Evolutionary conservation across 2,888 invertebrate species (phyloP), one percentile per base, ranked within the genome.

Genomic region (Anodontia alba): DNA sequence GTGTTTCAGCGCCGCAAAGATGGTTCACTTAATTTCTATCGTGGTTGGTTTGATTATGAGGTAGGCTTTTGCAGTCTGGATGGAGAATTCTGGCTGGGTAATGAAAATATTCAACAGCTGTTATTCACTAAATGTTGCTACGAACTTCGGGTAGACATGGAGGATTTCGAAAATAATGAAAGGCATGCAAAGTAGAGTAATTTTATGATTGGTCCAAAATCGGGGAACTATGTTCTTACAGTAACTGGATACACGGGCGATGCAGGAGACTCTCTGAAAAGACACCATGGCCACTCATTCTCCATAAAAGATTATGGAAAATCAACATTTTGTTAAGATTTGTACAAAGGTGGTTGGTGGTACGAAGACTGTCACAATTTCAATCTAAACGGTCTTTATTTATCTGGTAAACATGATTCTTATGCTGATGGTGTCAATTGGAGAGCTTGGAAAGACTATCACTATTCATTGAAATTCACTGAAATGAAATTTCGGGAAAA

Each of bases 371-470:
- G 91, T 76, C 89, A 90, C 67, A 66, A 78, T 2, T 83, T 91
- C 3, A 92, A 93, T 81, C 82, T 93, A 31, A 93, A 93, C 72
- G 93, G 93, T 5, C 73, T 87, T 1, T 92, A 91, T 81, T 79
- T 90, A 38, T 87, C 86, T n/a, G 92, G 91, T 29, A 78, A 80
- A 31, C 91, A 91, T 38, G 80, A 82, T 1, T 84, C 89, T 12
- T 91, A 89, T 67, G 93, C 91, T 10, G 90, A 93, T 69, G 92
- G 93, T 1, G 83, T 93, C 49, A 91, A 91, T 86, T 93, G 93
- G 93, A 76, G 89, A 49, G 74, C 85, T 0, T 93, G 91, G 91
- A 88, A 88, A 38, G 93, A 93, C 8, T 89, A 91, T 79, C 84
- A 90, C 77, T 91, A 93, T 73, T 93, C 93, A 0, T 76, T 93